These are phyloP conservation scores for Laterallus jamaicensis DNA, from an alignment of 2,113 vertebrate genomes.

Conservation along the genomic window DNA sequence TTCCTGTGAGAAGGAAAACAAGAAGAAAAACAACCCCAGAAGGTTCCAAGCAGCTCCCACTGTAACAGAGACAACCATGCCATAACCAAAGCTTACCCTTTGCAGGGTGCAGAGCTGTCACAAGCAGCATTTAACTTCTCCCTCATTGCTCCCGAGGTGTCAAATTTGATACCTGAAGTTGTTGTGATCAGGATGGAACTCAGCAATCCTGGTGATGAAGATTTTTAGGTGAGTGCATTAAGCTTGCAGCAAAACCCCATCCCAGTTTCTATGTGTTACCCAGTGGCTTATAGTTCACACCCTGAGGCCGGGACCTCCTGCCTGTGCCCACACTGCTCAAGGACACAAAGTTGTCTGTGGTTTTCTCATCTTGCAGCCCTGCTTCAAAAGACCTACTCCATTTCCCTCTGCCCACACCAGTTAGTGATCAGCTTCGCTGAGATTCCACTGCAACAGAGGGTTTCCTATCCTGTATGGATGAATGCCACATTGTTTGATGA, in stretches of 20 bases:
- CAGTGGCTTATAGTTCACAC: neutral
- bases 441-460: accelerated
- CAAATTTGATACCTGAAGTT: neutral
- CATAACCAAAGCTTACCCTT: neutral
- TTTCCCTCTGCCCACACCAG: neutral
- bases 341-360: neutral
- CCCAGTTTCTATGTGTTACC: neutral
- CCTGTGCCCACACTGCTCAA: neutral
- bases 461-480: neutral
- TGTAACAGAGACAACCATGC: neutral
- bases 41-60: neutral
- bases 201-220: accelerated
- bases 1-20: constrained; percentile 16
- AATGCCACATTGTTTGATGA: neutral
- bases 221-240: neutral
- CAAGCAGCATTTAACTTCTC: neutral
- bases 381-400: neutral
- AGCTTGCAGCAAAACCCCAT: accelerated
- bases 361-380: neutral
- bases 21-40: neutral
- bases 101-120: accelerated
- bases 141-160: accelerated
- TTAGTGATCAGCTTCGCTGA: neutral
- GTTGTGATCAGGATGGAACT: neutral
- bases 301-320: neutral